Evolutionary conservation across 2,888 invertebrate genomes (phyloP).

Genomic region (Mermis nigrescens): DNA sequence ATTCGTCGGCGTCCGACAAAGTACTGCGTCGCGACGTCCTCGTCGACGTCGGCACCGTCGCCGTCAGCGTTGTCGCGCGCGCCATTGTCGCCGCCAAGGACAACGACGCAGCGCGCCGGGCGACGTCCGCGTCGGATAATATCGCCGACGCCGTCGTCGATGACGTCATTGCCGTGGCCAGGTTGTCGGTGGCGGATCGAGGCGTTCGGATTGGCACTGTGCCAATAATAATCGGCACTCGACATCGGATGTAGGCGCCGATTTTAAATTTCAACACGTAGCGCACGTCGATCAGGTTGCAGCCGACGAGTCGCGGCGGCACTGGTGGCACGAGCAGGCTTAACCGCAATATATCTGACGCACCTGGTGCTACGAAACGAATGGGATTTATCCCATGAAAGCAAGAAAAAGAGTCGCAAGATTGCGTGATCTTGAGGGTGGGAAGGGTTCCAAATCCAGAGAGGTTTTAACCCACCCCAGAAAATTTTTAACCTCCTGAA

Average conservation of each 20-base stretch:
- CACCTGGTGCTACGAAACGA: background rate
- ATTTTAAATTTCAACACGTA: slow-evolving; percentile 1
- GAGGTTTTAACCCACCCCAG: too few relatives aligned
- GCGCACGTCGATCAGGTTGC: slow-evolving; percentile 5
- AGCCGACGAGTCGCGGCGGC: slow-evolving; percentile 3
- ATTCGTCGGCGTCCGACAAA: too few relatives aligned
- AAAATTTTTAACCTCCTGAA: too few relatives aligned
- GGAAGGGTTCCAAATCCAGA: too few relatives aligned
- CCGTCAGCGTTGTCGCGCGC: too few relatives aligned
- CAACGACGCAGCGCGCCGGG: background rate
- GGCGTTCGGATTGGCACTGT: slow-evolving; percentile 4
- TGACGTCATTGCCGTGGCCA: too few relatives aligned
- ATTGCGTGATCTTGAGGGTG: too few relatives aligned
- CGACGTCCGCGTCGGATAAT: background rate
- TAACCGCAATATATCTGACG: background rate
- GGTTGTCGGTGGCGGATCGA: background rate
- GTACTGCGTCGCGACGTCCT: too few relatives aligned
- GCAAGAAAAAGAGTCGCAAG: too few relatives aligned
- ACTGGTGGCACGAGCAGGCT: slow-evolving; percentile 2
- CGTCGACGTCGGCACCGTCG: too few relatives aligned
- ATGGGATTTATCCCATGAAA: too few relatives aligned
- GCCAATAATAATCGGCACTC: slow-evolving; percentile 5
- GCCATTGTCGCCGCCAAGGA: too few relatives aligned
- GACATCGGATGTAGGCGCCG: background rate
- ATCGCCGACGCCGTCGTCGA: background rate